Base-by-base conservation (phyloP, 2,113 vertebrate genomes). In the Thryonomys swinderianus region DNA sequence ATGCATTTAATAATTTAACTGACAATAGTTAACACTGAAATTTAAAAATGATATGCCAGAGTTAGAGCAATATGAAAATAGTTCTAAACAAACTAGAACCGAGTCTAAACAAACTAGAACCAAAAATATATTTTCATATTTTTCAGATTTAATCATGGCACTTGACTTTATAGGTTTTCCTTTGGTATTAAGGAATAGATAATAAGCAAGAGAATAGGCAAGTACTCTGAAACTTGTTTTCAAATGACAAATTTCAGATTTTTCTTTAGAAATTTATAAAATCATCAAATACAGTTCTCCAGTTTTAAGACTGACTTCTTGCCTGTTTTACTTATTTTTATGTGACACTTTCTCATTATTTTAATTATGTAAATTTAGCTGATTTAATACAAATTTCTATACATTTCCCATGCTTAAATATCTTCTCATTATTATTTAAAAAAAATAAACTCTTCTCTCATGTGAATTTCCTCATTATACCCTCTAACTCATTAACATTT, bases 221-320 rank as follows among this genome's bases (percentile, higher is more conserved):
- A n/a, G n/a, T n/a, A 69, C 40, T 71, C 9, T 76, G 59, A 94
- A 95, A 91, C 69, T 81, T 78, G 1, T 89, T 93, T 91, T 84
- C 40, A 84, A 92, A 53, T 27, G 10, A 34, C 2, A 90, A 87
- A 92, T 90, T 71, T 93, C n/a, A 87, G 9, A 71, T 1, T 21
- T 69, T 37, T 32, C 8, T 85, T 80, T 21, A 79, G 64, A 96
- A 83, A 66, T 64, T 57, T 25, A 78, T 76, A 86, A 86, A 93
- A 51, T 25, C 5, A 91, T 76, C 67, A 73, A 88, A 85, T 40
- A 0, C 20, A 85, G 0, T 42, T 25, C 79, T 4, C 1, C 25
- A 53, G 32, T 83, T 80, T 76, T n/a, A 0, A 27, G 67, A 30
- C 40, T 84, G 21, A 55, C 23, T 6, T 40, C 84, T 57, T 67